Conservation (phyloP, 2,113 vertebrate species). For the Okapia johnstoni region DNA sequence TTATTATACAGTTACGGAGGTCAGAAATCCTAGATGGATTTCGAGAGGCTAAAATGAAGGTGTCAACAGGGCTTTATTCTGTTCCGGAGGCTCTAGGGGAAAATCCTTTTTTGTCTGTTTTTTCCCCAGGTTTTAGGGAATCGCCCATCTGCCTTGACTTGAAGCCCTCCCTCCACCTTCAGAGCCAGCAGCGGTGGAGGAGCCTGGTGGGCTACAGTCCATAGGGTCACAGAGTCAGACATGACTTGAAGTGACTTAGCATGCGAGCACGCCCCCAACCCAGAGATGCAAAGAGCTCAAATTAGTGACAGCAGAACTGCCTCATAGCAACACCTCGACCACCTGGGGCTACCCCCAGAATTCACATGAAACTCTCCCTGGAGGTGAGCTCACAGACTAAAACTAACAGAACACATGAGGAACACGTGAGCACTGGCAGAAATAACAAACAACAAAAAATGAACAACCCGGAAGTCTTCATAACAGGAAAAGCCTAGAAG, state of each 20-base stretch:
- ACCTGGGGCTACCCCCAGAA: not conserved
- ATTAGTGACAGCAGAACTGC: not conserved
- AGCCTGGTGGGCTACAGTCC: not conserved
- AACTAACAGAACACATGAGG: not conserved
- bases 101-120: not conserved
- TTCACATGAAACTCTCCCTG: not conserved
- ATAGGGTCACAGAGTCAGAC: not conserved
- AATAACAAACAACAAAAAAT: not conserved
- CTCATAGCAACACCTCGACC: not conserved
- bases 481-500: not conserved
- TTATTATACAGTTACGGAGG: not conserved
- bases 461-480: not conserved
- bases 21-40: not conserved
- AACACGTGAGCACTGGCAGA: not conserved
- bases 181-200: not conserved
- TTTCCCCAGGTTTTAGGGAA: not conserved
- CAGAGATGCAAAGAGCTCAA: not conserved
- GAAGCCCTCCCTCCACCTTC: not conserved
- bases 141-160: not conserved
- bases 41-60: not conserved
- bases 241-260: rapidly evolving
- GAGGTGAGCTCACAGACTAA: not conserved
- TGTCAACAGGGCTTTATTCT: not conserved
- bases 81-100: not conserved
- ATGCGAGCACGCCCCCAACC: rapidly evolving